These are phyloP conservation scores for Phortica variegata DNA, from an alignment of 1,140 invertebrate genomes.

Conservation along the genomic window DNA sequence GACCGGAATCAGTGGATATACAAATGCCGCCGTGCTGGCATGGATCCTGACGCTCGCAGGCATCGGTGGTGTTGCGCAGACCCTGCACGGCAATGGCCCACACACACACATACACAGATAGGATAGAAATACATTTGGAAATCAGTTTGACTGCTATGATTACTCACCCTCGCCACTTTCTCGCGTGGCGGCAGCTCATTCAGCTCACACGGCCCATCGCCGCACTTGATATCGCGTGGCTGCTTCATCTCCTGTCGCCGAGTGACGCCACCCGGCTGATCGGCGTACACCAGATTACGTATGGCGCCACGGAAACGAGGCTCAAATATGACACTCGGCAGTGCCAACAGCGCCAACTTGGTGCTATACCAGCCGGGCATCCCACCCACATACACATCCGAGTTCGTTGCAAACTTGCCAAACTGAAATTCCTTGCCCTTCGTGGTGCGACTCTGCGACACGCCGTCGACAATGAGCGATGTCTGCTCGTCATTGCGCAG, in stretches of 20 bases:
- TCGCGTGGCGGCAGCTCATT: constrained; percentile 45
- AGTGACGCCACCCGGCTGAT: constrained; percentile 69
- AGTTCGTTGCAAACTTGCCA: constrained; percentile 80
- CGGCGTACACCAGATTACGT: constrained; percentile 82
- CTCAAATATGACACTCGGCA: constrained; percentile 89
- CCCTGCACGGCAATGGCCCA: constrained; percentile 26
- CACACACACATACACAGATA: too few relatives aligned
- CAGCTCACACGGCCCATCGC: constrained; percentile 52
- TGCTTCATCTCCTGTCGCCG: constrained; percentile 75
- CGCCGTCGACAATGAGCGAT: constrained; percentile 77
- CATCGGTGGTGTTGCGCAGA: constrained; percentile 65
- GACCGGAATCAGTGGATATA: constrained; percentile 89
- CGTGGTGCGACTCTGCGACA: constrained; percentile 71
- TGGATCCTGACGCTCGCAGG: constrained; percentile 83
- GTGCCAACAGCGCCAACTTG: constrained; percentile 76
- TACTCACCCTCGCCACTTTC: constrained; percentile 46
- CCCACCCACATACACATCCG: constrained; percentile 88
- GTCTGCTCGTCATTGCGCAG: constrained; percentile 75
- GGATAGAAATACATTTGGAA: too few relatives aligned
- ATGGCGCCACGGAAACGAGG: constrained; percentile 83
- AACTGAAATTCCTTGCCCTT: constrained; percentile 84
- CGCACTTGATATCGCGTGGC: constrained; percentile 67
- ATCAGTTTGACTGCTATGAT: too few relatives aligned
- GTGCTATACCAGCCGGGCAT: constrained; percentile 87
- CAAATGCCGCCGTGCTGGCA: constrained; percentile 93